Percentiles rank a stretch among this genome's conserved stretches.
Conservation (phyloP, 1,140 invertebrate genomes). For the Drosophila sechellia region DNA sequence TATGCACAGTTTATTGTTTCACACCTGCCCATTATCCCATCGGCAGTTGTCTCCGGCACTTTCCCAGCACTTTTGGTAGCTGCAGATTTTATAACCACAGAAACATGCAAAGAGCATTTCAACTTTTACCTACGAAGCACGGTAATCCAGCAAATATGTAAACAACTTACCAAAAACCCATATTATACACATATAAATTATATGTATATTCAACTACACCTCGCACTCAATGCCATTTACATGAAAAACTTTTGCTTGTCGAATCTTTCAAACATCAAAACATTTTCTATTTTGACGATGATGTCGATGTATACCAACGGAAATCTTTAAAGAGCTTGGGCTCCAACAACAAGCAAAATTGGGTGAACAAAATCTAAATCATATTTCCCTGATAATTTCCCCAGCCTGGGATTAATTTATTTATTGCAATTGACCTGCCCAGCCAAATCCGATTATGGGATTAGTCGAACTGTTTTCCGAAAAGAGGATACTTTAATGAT, state of each 20-base stretch:
- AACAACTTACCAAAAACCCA: slow-evolving; percentile 22
- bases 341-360: not conserved
- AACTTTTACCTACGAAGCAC: slow-evolving; percentile 47
- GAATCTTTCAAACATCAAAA: slow-evolving; percentile 57
- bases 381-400: slow-evolving; percentile 8
- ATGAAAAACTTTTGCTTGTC: slow-evolving; percentile 65
- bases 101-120: slow-evolving; percentile 76
- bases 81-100: slow-evolving; percentile 58
- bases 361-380: not conserved
- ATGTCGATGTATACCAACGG: slow-evolving; percentile 10
- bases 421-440: slow-evolving; percentile 33
- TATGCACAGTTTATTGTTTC: not conserved
- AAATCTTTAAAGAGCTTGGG: slow-evolving; percentile 33
- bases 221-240: slow-evolving; percentile 43
- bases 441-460: slow-evolving; percentile 35
- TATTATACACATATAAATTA: not conserved
- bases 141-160: slow-evolving; percentile 38
- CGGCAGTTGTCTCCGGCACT: slow-evolving; percentile 20
- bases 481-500: slow-evolving; percentile 8
- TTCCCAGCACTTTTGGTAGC: slow-evolving; percentile 24
- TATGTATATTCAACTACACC: slow-evolving; percentile 24
- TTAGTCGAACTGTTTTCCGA: slow-evolving; percentile 35
- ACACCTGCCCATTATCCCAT: slow-evolving; percentile 38
- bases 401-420: slow-evolving; percentile 16
- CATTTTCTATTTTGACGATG: slow-evolving; percentile 53